Evolutionary conservation across 2,888 invertebrate genomes (phyloP), one percentile per base, ranked within the genome.

Genomic region (Drosophila quinaria): DNA sequence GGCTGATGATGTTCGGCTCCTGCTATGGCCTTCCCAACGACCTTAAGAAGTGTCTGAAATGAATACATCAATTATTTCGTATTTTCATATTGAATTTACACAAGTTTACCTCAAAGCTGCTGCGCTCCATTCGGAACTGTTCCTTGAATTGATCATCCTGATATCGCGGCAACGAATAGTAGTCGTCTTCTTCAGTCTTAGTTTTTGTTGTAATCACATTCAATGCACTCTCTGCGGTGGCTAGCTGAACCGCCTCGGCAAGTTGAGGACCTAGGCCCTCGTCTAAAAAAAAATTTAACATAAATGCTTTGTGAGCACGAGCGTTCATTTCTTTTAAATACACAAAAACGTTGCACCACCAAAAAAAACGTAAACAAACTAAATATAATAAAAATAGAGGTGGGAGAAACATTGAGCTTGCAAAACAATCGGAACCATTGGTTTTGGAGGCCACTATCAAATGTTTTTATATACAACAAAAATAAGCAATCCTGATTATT

Each of bases 131-230:
- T 10, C 78, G 69, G 46, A 78, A 80, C 11, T 72, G 66, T 9
- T 75, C 67, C 35, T 65, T 75, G n/a, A 80, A 81, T 25, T 78
- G 78, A 33, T 81, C 78, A 31, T 78, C 61, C 25, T 51, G 67
- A 10, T 51, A 62, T 1, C 69, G 52, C 0, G 58, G 56, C 2
- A 54, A 4, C 11, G 31, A 13, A 5, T 6, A 31, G 1, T 13
- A n/a, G 10, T 11, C 8, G 8, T 68, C 15, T 0, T 52, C 44
- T 15, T 37, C 17, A 39, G 8, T 15, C 2, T 15, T 15, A 8
- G 15, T 4, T 4, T 2, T 1, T 13, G 15, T 33, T 15, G n/a
- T 2, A 1, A 52, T 17, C 3, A 15, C 47, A 37, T 25, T 42
- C 2, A 69, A 2, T 4, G 60, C 29, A 10, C 56, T 64, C 1